These are phyloP conservation scores for Aleiodes sp. DNA, from an alignment of 1,140 invertebrate genomes.

Conservation along the genomic window DNA sequence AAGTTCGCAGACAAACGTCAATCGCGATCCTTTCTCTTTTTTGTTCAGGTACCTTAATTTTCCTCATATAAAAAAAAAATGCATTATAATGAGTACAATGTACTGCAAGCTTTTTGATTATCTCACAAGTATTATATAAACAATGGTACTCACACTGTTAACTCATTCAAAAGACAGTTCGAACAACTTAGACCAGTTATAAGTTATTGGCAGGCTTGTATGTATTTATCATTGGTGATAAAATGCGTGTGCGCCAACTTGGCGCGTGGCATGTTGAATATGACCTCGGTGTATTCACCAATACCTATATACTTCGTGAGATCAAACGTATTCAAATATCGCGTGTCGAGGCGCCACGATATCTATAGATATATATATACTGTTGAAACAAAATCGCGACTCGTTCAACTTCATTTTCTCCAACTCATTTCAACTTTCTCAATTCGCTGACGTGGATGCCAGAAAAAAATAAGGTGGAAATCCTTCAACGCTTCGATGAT, in stretches of 20 bases:
- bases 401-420: conserved; percentile 23
- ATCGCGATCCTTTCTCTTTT: too few species aligned
- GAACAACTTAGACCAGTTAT: conserved; percentile 41
- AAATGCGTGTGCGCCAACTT: not conserved
- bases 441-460: not conserved
- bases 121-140: too few species aligned
- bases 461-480: not conserved
- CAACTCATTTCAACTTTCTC: not conserved
- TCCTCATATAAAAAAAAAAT: too few species aligned
- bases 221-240: conserved; percentile 7
- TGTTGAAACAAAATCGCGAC: too few species aligned
- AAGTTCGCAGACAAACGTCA: too few species aligned
- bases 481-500: not conserved
- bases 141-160: too few species aligned
- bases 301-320: too few species aligned
- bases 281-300: not conserved
- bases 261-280: not conserved
- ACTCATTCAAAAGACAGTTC: conserved; percentile 39
- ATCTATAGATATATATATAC: too few species aligned
- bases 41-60: too few species aligned
- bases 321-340: conserved; percentile 34
- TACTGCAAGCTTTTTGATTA: not conserved
- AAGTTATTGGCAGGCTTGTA: conserved; percentile 36
- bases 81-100: too few species aligned
- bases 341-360: conserved; percentile 29